Percentiles rank a stretch among this genome's conserved stretches.
These are phyloP conservation scores for Cephus sareptanus DNA, from an alignment of 2,888 invertebrate genomes.

Conservation along the genomic window DNA sequence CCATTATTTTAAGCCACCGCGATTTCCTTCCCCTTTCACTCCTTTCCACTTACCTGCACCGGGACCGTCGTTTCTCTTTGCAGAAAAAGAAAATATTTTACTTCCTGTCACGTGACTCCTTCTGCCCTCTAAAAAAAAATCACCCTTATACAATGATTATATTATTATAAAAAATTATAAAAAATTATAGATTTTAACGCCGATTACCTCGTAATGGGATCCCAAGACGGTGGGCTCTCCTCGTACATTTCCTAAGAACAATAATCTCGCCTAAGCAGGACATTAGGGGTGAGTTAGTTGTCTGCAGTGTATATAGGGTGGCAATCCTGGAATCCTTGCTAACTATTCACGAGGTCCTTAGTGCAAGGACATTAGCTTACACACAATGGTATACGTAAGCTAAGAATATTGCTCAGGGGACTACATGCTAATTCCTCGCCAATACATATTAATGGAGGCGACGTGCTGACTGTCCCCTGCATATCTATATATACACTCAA, in stretches of 20 bases:
- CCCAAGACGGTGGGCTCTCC: too few relatives aligned
- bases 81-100: too few relatives aligned
- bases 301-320: constrained; percentile 38
- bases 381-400: constrained; percentile 11
- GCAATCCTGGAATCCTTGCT: constrained; percentile 31
- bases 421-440: constrained; percentile 35
- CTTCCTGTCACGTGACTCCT: too few relatives aligned
- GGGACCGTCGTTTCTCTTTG: too few relatives aligned
- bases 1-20: constrained; percentile 12
- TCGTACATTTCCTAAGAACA: constrained; percentile 31
- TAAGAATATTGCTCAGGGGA: constrained; percentile 46
- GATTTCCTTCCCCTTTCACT: too few relatives aligned
- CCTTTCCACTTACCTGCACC: too few relatives aligned
- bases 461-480: constrained; percentile 29
- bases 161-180: too few relatives aligned
- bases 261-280: constrained; percentile 52
- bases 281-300: constrained; percentile 54
- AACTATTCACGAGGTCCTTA: constrained; percentile 40
- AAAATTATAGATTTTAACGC: too few relatives aligned
- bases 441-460: constrained; percentile 37
- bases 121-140: too few relatives aligned
- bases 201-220: too few relatives aligned
- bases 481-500: constrained; percentile 3
- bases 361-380: constrained; percentile 25
- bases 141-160: too few relatives aligned